phyloP scores from a whole-genome alignment of 2,888 invertebrate species.

The Folsomia manolachei region DNA sequence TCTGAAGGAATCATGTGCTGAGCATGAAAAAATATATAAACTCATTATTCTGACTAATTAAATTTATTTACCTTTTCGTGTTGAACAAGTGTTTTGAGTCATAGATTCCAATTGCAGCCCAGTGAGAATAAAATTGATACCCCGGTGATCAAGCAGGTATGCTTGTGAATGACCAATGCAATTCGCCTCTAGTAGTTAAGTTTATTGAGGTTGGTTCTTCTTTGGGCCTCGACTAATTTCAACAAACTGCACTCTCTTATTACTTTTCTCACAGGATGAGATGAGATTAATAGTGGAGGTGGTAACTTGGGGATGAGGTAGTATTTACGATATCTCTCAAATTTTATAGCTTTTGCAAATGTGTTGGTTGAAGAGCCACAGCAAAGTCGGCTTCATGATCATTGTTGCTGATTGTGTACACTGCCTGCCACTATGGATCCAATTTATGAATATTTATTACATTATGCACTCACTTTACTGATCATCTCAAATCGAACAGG shows the following conservation, averaged over 20 bases:
- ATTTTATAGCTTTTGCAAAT: slow-evolving; percentile 1
- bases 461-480: too few species aligned
- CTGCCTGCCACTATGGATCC: too few species aligned
- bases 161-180: too few species aligned
- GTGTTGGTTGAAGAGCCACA: background rate
- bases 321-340: background rate
- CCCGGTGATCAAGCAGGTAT: background rate
- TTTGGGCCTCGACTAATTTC: too few species aligned
- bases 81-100: background rate
- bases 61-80: slow-evolving; percentile 3
- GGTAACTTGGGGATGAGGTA: background rate
- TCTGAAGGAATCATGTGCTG: background rate
- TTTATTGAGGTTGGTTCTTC: too few species aligned
- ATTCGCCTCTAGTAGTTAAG: too few species aligned
- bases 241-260: background rate
- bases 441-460: too few species aligned
- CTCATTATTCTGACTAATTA: slow-evolving; percentile 5
- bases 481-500: too few species aligned
- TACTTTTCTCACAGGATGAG: background rate
- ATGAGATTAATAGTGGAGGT: background rate
- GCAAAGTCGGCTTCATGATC: background rate
- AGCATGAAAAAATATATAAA: background rate
- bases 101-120: background rate
- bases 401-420: background rate
- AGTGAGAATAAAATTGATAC: too few species aligned